Percentiles rank a stretch among this genome's conserved stretches.
Conservation (phyloP, 1,140 invertebrate species). For the Bombus sibiricus region DNA sequence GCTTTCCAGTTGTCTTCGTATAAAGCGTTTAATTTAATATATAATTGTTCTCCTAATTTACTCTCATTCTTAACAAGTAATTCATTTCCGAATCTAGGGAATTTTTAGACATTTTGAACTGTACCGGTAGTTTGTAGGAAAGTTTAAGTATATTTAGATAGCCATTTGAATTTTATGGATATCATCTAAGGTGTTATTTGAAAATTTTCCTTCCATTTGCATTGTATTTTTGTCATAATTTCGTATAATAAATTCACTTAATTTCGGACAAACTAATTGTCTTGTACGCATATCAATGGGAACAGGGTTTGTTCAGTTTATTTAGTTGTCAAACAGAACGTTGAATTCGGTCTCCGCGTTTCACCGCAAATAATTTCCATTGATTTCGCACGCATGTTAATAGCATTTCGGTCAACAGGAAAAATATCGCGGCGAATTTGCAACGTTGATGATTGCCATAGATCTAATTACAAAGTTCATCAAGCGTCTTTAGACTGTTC, state of each 20-base stretch:
- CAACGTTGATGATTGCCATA: conserved; percentile 16
- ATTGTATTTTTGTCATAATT: not conserved
- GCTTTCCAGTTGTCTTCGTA: no score
- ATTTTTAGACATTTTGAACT: not conserved
- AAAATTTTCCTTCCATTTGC: not conserved
- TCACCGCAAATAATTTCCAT: conserved; percentile 24
- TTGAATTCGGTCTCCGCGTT: conserved; percentile 1
- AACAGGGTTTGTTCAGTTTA: conserved; percentile 27
- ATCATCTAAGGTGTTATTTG: not conserved
- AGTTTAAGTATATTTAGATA: not conserved
- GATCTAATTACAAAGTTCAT: conserved; percentile 19
- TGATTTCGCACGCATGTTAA: conserved; percentile 28
- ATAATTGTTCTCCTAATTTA: no score
- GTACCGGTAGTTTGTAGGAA: not conserved
- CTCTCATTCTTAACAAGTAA: no score
- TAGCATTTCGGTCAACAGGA: conserved; percentile 21
- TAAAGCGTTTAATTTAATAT: no score
- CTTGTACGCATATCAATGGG: conserved; percentile 15
- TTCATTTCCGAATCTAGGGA: no score
- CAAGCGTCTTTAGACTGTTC: not conserved
- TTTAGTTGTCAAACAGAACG: conserved; percentile 36
- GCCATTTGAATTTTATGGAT: not conserved
- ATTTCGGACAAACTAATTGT: conserved; percentile 12
- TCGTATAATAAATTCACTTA: not conserved
- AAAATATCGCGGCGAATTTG: conserved; percentile 25